These are phyloP conservation scores for Tamandua tetradactyla DNA, from an alignment of 2,797 vertebrate species.

Conservation along the genomic window DNA sequence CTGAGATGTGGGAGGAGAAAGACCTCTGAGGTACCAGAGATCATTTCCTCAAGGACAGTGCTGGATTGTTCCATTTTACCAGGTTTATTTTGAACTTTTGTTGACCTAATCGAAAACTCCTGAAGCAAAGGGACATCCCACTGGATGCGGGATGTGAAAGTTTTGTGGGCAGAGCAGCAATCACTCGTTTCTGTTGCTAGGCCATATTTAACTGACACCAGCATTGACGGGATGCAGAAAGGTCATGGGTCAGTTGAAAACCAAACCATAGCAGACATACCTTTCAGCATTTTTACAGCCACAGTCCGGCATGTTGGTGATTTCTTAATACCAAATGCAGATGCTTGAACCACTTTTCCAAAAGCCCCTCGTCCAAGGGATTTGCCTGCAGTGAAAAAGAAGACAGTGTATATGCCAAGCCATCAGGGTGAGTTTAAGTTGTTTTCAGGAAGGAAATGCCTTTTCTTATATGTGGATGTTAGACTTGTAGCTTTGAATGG, in stretches of 20 bases:
- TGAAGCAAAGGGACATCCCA: not conserved
- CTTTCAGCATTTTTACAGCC: slow-evolving; percentile 99
- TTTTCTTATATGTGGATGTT: not conserved
- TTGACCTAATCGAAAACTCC: not conserved
- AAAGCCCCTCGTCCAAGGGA: slow-evolving; percentile 95
- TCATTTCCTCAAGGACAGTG: not conserved
- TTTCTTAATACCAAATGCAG: slow-evolving; percentile 93
- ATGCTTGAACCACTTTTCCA: slow-evolving; percentile 95
- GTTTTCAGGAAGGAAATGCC: slow-evolving; percentile 40
- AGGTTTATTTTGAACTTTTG: not conserved
- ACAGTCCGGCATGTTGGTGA: slow-evolving; percentile 92
- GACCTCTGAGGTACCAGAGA: not conserved
- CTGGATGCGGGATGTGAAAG: not conserved
- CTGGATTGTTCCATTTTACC: not conserved
- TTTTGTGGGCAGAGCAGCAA: not conserved
- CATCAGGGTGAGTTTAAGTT: not conserved
- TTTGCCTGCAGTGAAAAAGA: slow-evolving; percentile 88
- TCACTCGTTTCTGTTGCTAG: not conserved
- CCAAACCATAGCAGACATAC: slow-evolving; percentile 79
- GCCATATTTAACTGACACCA: not conserved
- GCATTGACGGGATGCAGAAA: not conserved
- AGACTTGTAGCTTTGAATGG: not conserved
- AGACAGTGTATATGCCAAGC: slow-evolving; percentile 33
- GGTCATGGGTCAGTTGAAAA: not conserved
- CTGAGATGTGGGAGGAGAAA: not conserved